These are phyloP conservation scores for Ictidomys tridecemlineatus DNA, from an alignment of 2,113 vertebrate genomes.

Conservation along the genomic window DNA sequence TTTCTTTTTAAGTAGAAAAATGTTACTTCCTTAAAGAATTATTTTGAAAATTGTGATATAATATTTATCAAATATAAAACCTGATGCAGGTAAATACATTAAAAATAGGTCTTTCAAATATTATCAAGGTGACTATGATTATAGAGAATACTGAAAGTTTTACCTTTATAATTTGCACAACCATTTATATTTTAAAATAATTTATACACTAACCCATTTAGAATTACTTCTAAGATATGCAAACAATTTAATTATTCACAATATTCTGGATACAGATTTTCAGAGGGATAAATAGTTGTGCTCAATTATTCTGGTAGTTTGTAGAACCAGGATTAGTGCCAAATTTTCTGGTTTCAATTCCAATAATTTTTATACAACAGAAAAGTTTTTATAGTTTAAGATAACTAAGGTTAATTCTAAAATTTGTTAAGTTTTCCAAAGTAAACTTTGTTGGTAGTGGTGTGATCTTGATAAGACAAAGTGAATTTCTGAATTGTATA, in stretches of 20 bases:
- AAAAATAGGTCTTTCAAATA: neutral
- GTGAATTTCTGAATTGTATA: constrained; percentile 1
- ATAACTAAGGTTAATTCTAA: neutral
- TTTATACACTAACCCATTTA: neutral
- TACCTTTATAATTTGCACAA: neutral
- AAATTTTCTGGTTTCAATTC: neutral
- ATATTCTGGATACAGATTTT: neutral
- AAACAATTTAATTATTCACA: neutral
- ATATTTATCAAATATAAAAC: neutral
- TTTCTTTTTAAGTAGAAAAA: neutral
- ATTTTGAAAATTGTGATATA: neutral
- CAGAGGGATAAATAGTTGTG: neutral
- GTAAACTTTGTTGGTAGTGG: neutral
- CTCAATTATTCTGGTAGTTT: neutral
- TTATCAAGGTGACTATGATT: neutral
- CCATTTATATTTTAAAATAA: neutral
- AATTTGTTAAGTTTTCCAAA: neutral
- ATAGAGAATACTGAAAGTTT: neutral
- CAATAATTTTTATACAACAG: neutral
- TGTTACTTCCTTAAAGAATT: neutral
- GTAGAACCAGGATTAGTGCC: neutral
- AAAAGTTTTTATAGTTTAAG: constrained; percentile 8
- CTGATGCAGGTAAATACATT: neutral
- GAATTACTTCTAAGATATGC: neutral
- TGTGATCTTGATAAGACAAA: neutral